Conservation (phyloP, 2,797 vertebrate genomes). For the Pseudochirops cupreus region DNA sequence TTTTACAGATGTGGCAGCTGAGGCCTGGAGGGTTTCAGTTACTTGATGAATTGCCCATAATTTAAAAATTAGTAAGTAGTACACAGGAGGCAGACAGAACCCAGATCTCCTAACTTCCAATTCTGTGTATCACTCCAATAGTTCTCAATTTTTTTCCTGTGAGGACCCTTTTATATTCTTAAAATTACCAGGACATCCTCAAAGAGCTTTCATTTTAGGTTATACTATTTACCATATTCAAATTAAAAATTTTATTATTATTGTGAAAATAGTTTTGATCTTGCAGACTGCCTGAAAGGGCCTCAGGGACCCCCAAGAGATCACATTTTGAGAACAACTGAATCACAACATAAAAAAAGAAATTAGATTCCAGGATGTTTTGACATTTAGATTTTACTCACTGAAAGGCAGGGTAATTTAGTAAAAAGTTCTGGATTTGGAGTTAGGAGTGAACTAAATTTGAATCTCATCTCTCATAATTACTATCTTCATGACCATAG, state of each 20-base stretch:
- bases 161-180: neutral
- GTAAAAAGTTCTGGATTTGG: neutral
- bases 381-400: neutral
- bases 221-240: neutral
- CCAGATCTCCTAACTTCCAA: neutral
- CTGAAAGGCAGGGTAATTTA: neutral
- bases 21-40: neutral
- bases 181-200: neutral
- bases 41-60: neutral
- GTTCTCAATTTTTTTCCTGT: neutral
- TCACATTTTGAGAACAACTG: neutral
- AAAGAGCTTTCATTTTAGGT: neutral
- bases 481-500: neutral
- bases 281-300: neutral
- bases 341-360: neutral
- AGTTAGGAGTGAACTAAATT: neutral
- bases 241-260: neutral
- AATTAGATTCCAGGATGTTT: neutral
- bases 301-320: neutral
- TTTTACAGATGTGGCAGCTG: neutral
- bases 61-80: neutral
- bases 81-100: neutral
- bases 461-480: neutral
- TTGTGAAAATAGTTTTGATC: neutral
- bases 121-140: neutral